Percentiles rank a stretch among this genome's conserved stretches.
These are phyloP conservation scores for Eriocheir sinensis DNA, from an alignment of 1,140 invertebrate genomes.

Conservation along the genomic window DNA sequence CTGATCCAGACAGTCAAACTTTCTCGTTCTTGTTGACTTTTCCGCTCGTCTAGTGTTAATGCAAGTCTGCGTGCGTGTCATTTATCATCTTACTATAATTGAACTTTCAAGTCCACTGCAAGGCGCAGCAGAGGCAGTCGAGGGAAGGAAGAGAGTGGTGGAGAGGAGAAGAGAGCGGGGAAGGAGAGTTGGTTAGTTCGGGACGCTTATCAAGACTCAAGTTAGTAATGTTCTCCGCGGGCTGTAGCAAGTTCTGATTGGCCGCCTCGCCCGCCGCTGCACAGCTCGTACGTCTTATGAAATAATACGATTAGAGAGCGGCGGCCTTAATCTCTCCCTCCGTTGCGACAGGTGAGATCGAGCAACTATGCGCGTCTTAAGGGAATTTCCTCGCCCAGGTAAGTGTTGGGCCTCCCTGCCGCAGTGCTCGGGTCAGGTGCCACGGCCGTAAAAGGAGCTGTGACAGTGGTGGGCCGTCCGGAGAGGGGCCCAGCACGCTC, in stretches of 20 bases:
- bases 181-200: slow-evolving; percentile 12
- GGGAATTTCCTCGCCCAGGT: slow-evolving; percentile 10
- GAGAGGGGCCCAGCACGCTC: neutral
- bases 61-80: neutral
- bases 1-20: neutral
- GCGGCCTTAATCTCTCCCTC: slow-evolving; percentile 24
- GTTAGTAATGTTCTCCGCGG: neutral
- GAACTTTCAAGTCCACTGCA: slow-evolving; percentile 14
- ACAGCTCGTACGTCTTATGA: neutral
- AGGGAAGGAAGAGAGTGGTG: no score
- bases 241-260: neutral
- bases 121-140: no score
- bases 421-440: neutral
- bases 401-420: neutral
- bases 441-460: neutral
- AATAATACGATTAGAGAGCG: slow-evolving; percentile 39
- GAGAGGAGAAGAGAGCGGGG: neutral
- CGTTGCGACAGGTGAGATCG: slow-evolving; percentile 23
- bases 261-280: neutral
- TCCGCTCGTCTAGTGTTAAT: neutral
- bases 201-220: slow-evolving; percentile 24
- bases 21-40: neutral
- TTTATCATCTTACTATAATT: slow-evolving; percentile 4
- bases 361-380: neutral
- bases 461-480: neutral